Percentiles rank a stretch among this genome's conserved stretches.
These are phyloP conservation scores for Heterodera schachtii DNA, from an alignment of 1,140 invertebrate species.

Conservation along the genomic window DNA sequence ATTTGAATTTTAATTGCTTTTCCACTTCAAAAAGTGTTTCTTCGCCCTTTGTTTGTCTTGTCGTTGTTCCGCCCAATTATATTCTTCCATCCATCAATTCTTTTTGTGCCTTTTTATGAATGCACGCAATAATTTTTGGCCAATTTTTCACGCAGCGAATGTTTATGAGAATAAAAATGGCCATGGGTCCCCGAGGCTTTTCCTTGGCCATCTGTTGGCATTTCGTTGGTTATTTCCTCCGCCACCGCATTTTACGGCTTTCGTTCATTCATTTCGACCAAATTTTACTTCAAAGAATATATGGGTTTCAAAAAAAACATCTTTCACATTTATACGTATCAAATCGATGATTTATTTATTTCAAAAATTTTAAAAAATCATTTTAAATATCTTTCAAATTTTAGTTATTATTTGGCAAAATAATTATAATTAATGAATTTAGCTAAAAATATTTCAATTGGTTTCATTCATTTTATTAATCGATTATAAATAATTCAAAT, in stretches of 20 bases:
- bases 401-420: too few relatives aligned
- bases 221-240: too few relatives aligned
- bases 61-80: not conserved
- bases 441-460: too few relatives aligned
- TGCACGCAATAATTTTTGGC: slow-evolving; percentile 1
- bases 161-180: not conserved
- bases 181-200: not conserved
- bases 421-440: too few relatives aligned
- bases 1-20: not conserved
- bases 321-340: not conserved
- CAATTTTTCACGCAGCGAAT: slow-evolving; percentile 1
- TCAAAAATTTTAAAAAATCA: too few relatives aligned
- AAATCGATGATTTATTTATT: not conserved
- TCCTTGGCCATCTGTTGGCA: not conserved
- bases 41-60: not conserved
- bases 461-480: too few relatives aligned
- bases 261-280: not conserved
- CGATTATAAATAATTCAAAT: too few relatives aligned
- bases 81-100: not conserved
- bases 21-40: not conserved
- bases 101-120: not conserved
- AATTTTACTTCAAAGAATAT: not conserved
- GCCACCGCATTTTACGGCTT: not conserved
- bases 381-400: too few relatives aligned
- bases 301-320: not conserved